phyloP scores from a whole-genome alignment of 2,888 invertebrate species.

The Hydropsyche betteni region DNA sequence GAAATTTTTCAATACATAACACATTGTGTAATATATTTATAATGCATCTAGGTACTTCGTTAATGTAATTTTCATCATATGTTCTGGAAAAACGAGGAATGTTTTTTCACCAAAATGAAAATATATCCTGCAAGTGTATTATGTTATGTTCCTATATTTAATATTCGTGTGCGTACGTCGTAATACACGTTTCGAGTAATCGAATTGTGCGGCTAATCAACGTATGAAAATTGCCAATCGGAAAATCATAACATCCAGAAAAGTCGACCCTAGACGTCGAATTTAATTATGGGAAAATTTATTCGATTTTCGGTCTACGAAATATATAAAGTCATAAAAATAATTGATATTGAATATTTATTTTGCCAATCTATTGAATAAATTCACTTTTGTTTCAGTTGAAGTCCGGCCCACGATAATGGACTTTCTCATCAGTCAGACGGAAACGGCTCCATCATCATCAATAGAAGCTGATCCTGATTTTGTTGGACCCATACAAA shows the following conservation, averaged over 20 bases:
- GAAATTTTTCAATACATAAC: background rate
- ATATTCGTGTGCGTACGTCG: slow-evolving; percentile 1
- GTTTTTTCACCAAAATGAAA: no score
- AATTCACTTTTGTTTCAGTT: slow-evolving; percentile 43
- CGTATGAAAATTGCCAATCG: slow-evolving; percentile 38
- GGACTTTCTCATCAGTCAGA: no score
- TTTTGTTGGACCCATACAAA: slow-evolving; percentile 75
- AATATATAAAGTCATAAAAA: background rate
- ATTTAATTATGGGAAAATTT: slow-evolving; percentile 26
- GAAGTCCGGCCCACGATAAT: slow-evolving; percentile 44
- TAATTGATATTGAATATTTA: background rate
- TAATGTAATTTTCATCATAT: no score
- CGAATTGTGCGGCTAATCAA: slow-evolving; percentile 30
- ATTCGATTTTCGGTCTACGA: background rate
- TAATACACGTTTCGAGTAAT: slow-evolving; percentile 19
- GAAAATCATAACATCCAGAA: slow-evolving; percentile 36
- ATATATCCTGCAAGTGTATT: no score
- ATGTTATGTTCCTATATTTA: background rate
- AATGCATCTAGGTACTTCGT: no score
- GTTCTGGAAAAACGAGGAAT: background rate
- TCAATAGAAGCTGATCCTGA: slow-evolving; percentile 68
- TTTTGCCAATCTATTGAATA: background rate
- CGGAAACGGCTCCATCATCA: slow-evolving; percentile 4
- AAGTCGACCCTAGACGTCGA: background rate
- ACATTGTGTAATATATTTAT: no score